Evolutionary conservation across 2,888 invertebrate species (phyloP).

Genomic region (Apamea monoglypha): DNA sequence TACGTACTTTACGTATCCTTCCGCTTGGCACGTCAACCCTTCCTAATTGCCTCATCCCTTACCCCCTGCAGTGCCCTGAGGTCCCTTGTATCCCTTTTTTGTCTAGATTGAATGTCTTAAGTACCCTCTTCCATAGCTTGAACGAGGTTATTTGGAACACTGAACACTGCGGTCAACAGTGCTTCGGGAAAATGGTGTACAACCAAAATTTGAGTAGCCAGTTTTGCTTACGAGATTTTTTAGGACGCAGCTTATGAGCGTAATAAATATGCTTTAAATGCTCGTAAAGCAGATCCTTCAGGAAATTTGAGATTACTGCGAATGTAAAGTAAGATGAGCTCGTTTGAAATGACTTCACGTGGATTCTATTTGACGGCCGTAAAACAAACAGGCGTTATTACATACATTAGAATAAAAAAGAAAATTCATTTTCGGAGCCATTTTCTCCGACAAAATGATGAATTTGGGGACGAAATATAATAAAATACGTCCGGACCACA

Average conservation of each 20-base stretch:
- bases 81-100: constrained; percentile 53
- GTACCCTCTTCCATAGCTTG: constrained; percentile 37
- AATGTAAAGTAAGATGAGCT: constrained; percentile 51
- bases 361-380: constrained; percentile 43
- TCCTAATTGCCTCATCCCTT: constrained; percentile 57
- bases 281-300: constrained; percentile 39
- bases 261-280: constrained; percentile 56
- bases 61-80: constrained; percentile 32
- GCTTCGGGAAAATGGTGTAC: constrained; percentile 34
- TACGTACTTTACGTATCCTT: constrained; percentile 29
- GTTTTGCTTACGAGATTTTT: constrained; percentile 52
- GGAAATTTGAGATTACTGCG: constrained; percentile 51
- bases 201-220: constrained; percentile 28
- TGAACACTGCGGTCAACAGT: constrained; percentile 37
- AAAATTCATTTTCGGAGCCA: constrained; percentile 28
- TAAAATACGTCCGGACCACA: constrained; percentile 40
- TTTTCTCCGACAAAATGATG: constrained; percentile 41
- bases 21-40: constrained; percentile 46
- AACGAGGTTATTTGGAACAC: constrained; percentile 45
- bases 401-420: constrained; percentile 32
- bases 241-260: constrained; percentile 42
- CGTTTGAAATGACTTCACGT: constrained; percentile 44
- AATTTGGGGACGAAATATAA: constrained; percentile 41
- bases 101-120: constrained; percentile 61
- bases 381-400: constrained; percentile 51